A percentile compares a stretch with the other conserved stretches of the same genome.
Conservation (phyloP, 2,113 vertebrate species). For the Cyphomyrus plagiostoma region DNA sequence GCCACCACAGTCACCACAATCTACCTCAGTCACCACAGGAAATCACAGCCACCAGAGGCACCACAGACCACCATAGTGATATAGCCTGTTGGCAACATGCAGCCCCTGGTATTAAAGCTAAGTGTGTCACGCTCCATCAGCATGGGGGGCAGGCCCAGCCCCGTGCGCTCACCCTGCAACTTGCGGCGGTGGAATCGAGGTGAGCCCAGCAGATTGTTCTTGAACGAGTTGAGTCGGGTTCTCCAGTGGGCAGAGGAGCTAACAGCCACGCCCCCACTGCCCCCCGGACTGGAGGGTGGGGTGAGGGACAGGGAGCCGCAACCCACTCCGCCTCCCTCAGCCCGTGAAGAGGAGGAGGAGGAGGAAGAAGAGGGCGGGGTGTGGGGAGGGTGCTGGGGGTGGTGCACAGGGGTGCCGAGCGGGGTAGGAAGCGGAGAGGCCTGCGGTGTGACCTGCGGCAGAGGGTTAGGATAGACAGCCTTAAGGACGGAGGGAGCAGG, state of each 20-base stretch:
- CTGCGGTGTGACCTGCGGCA: constrained; percentile 77
- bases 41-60: neutral
- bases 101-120: neutral
- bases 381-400: constrained; percentile 63
- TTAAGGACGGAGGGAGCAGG: constrained; percentile 72
- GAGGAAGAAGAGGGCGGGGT: constrained; percentile 69
- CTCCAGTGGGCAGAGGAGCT: constrained; percentile 75
- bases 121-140: neutral
- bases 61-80: neutral
- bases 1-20: neutral
- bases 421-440: constrained; percentile 72
- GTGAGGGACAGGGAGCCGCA: constrained; percentile 64
- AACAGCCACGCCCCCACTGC: constrained; percentile 64
- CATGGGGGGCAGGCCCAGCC: neutral
- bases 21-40: neutral
- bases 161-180: constrained; percentile 70
- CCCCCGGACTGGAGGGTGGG: constrained; percentile 77
- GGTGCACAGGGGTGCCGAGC: constrained; percentile 72
- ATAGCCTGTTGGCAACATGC: neutral
- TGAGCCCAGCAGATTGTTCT: constrained; percentile 86
- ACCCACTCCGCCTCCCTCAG: constrained; percentile 51
- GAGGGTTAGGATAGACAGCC: constrained; percentile 55
- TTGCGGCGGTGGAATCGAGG: constrained; percentile 88
- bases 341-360: constrained; percentile 65
- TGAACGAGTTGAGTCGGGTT: constrained; percentile 83